Percentiles rank a stretch among this genome's conserved stretches.
Conservation (phyloP, 2,797 vertebrate species). For the Melanotaenia boesemani region DNA sequence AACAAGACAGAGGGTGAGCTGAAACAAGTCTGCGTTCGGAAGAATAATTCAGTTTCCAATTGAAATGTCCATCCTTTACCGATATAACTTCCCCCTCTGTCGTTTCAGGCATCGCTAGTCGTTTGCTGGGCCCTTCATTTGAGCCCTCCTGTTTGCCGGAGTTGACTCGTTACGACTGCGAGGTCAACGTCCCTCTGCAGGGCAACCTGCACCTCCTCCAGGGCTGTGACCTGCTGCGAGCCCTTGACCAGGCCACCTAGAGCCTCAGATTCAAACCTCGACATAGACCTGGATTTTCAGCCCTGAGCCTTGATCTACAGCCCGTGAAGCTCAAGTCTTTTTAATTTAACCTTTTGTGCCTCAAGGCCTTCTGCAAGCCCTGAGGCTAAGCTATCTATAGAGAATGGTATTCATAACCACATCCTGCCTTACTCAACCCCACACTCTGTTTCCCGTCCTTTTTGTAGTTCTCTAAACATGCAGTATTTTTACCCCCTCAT, state of each 20-base stretch:
- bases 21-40: neutral
- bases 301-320: constrained; percentile 34
- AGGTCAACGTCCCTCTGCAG: constrained; percentile 94
- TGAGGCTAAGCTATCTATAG: constrained; percentile 47
- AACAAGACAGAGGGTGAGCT: constrained; percentile 87
- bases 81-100: neutral
- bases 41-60: neutral
- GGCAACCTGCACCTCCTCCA: constrained; percentile 94
- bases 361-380: constrained; percentile 26
- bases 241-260: constrained; percentile 95
- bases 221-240: constrained; percentile 93
- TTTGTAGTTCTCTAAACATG: constrained; percentile 24
- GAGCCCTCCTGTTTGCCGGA: constrained; percentile 91
- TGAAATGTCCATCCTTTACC: neutral
- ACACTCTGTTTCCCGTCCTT: constrained; percentile 2
- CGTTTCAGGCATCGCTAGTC: constrained; percentile 86
- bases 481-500: neutral
- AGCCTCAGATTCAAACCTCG: constrained; percentile 14
- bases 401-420: constrained; percentile 44
- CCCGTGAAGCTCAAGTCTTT: constrained; percentile 35
- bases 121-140: constrained; percentile 89
- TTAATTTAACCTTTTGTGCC: constrained; percentile 33
- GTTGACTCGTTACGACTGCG: constrained; percentile 97
- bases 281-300: constrained; percentile 35
- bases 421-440: constrained; percentile 55